These are phyloP conservation scores for Cynodonichthys magdalenae DNA, from an alignment of 2,797 vertebrate species.

Conservation along the genomic window DNA sequence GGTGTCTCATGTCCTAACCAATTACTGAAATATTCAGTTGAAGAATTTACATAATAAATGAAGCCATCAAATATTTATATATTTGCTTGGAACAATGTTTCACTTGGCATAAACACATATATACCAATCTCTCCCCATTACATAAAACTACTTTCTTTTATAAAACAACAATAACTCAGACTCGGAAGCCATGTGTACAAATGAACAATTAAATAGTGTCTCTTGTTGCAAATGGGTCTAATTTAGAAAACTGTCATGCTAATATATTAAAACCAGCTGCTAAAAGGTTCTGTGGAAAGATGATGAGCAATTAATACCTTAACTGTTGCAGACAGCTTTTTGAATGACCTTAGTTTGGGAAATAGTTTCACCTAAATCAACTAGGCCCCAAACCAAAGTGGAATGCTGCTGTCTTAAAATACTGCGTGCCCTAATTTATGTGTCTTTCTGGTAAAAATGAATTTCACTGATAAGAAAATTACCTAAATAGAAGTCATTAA, in stretches of 20 bases:
- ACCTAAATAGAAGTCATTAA: too few species aligned
- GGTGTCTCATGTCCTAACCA: slow-evolving; percentile 70
- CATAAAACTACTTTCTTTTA: slow-evolving; percentile 26
- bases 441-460: too few species aligned
- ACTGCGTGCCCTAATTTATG: too few species aligned
- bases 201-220: neutral
- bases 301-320: too few species aligned
- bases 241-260: neutral
- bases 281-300: too few species aligned
- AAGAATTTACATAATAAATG: slow-evolving; percentile 83
- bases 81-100: slow-evolving; percentile 73
- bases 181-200: slow-evolving; percentile 1
- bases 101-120: slow-evolving; percentile 61
- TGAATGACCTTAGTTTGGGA: too few species aligned
- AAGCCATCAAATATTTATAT: slow-evolving; percentile 80
- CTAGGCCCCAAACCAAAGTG: too few species aligned
- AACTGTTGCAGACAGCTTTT: too few species aligned
- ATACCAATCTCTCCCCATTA: slow-evolving; percentile 53
- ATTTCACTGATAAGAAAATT: too few species aligned
- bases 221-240: neutral
- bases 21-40: slow-evolving; percentile 78
- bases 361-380: too few species aligned
- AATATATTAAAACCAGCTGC: too few species aligned
- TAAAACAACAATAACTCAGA: slow-evolving; percentile 20
- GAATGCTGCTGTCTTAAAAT: too few species aligned